Evolutionary conservation across 2,797 vertebrate genomes (phyloP), one percentile per base, ranked within the genome.

Genomic region (Typhlichthys subterraneus): DNA sequence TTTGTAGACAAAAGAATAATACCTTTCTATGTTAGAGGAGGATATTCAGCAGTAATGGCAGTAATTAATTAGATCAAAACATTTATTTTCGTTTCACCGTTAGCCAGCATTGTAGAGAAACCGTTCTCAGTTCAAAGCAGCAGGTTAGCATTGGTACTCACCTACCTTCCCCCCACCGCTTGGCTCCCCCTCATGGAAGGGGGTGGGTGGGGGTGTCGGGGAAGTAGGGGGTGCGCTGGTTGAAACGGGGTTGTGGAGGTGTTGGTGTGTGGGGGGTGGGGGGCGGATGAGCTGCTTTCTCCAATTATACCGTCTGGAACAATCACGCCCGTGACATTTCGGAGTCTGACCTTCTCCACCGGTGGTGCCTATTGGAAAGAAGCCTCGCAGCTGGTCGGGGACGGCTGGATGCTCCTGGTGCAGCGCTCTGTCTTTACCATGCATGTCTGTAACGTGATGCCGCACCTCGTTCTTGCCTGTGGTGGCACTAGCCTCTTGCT

Each of bases 271-370:
- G 31, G 47, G 51, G 17, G 13, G 12, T 8, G 31, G 47, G 51
- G 17, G 13, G 4, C 4, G 14, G 11, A 42, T 53, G 14, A 47
- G 74, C 80, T 61, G 57, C 69, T 89, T 85, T 87, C 84, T 92
- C 86, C 88, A 93, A 91, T 92, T 92, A 91, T 90, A 84, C 90
- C 84, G 87, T 91, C 89, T 90, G 91, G 89, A 89, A 91, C 88
- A 91, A 91, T 92, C 90, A 90, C 79, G 85, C 67, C 84, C 58
- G 87, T 93, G 92, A 93, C 92, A 93, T 93, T 93, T 93, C 77
- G 74, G 83, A 90, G 85, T 86, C 85, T 93, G 92, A 93, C 91
- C 92, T 93, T 93, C 87, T 93, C 87, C 84, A 86, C 81, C 79
- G 82, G 86, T 78, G 80, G 65, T 76, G 84, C 61, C 19, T 52